These are phyloP conservation scores for Pipistrellus pygmaeus DNA, from an alignment of 2,797 vertebrate genomes.

Conservation along the genomic window DNA sequence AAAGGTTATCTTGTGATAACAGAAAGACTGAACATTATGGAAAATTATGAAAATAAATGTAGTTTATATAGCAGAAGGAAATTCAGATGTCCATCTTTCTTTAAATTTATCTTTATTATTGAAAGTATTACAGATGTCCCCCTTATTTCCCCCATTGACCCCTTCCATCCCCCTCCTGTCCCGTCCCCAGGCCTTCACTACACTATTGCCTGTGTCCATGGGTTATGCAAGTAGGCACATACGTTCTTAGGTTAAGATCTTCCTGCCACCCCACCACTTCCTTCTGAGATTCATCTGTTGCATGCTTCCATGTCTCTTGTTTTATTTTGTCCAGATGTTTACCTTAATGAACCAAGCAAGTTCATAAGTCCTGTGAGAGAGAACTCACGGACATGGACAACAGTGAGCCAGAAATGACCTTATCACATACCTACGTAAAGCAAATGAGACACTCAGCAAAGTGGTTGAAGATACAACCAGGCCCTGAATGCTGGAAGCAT, in stretches of 20 bases:
- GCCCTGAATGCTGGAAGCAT: constrained; percentile 91
- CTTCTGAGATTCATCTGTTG: no score
- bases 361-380: constrained; percentile 91
- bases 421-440: constrained; percentile 93
- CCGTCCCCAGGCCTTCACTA: no score
- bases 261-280: no score
- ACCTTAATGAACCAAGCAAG: constrained; percentile 96
- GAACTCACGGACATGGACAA: no score
- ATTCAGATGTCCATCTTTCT: constrained; percentile 91
- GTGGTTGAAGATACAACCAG: constrained; percentile 90
- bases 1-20: neutral
- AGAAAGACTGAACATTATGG: neutral
- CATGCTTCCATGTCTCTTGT: no score
- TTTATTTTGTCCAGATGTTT: constrained; percentile 89
- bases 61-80: neutral
- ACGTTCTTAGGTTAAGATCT: no score
- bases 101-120: no score
- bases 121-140: no score
- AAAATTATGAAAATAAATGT: neutral
- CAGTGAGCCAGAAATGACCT: constrained; percentile 92
- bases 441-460: constrained; percentile 91
- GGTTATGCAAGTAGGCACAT: no score
- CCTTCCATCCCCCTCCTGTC: no score
- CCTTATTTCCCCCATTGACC: no score
- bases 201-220: no score